Evolutionary conservation across 1,140 invertebrate species (phyloP).

Genomic region (Belonocnema kinseyi): DNA sequence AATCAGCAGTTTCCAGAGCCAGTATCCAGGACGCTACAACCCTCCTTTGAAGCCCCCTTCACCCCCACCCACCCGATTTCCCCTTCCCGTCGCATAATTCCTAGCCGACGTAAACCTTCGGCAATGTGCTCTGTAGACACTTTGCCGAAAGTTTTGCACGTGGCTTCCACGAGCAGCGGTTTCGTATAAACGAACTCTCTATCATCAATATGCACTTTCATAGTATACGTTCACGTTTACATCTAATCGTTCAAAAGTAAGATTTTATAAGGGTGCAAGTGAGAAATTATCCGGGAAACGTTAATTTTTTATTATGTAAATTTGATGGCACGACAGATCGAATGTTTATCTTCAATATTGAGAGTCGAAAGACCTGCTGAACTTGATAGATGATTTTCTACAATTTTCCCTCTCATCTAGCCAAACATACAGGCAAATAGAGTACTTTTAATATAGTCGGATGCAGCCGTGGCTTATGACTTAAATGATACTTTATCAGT

Average conservation of each 20-base stretch:
- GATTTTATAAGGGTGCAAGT: too few relatives aligned
- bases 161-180: slow-evolving; percentile 34
- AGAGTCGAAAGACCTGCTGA: too few relatives aligned
- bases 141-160: slow-evolving; percentile 59
- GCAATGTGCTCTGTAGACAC: slow-evolving; percentile 58
- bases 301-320: too few relatives aligned
- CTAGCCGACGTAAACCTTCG: slow-evolving; percentile 17
- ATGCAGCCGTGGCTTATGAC: too few relatives aligned
- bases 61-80: slow-evolving; percentile 35
- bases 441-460: too few relatives aligned
- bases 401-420: too few relatives aligned
- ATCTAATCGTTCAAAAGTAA: neutral
- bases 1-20: slow-evolving; percentile 71
- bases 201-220: slow-evolving; percentile 22
- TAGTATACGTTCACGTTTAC: neutral
- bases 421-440: too few relatives aligned
- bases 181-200: slow-evolving; percentile 18
- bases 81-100: slow-evolving; percentile 34
- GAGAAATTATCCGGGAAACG: too few relatives aligned
- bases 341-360: too few relatives aligned
- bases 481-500: too few relatives aligned
- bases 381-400: too few relatives aligned
- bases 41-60: slow-evolving; percentile 55
- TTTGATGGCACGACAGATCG: too few relatives aligned
- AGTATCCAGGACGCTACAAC: slow-evolving; percentile 49